Conservation (phyloP, 2,113 vertebrate species). For the Falcunculus frontatus region DNA sequence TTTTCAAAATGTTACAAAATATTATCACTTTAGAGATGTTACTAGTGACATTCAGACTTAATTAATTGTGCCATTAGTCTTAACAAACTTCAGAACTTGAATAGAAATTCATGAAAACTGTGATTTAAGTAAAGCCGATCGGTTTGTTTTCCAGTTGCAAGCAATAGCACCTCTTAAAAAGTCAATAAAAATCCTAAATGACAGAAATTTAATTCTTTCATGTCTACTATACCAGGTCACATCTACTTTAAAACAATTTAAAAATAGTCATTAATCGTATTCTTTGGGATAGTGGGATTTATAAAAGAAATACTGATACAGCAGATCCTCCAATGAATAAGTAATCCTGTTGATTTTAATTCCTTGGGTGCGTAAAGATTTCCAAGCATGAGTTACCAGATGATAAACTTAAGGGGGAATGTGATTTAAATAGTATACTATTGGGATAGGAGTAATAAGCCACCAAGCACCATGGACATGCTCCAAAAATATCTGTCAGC, state of each 20-base stretch:
- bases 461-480: background rate
- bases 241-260: background rate
- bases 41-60: background rate
- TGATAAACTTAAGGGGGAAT: background rate
- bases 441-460: background rate
- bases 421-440: background rate
- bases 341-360: conserved; percentile 12
- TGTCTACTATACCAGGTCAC: background rate
- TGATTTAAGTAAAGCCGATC: background rate
- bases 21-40: background rate
- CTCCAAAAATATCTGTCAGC: background rate
- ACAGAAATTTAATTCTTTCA: background rate
- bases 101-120: background rate
- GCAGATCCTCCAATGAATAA: background rate
- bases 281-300: background rate
- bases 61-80: background rate
- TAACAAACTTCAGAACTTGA: background rate
- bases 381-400: background rate
- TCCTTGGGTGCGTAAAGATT: background rate
- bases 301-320: background rate
- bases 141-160: background rate
- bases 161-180: background rate
- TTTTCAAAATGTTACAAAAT: background rate
- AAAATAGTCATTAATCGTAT: background rate
- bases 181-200: background rate